Percentiles rank a stretch among this genome's conserved stretches.
These are phyloP conservation scores for Agapetus fuscipes DNA, from an alignment of 2,888 invertebrate genomes.

Conservation along the genomic window DNA sequence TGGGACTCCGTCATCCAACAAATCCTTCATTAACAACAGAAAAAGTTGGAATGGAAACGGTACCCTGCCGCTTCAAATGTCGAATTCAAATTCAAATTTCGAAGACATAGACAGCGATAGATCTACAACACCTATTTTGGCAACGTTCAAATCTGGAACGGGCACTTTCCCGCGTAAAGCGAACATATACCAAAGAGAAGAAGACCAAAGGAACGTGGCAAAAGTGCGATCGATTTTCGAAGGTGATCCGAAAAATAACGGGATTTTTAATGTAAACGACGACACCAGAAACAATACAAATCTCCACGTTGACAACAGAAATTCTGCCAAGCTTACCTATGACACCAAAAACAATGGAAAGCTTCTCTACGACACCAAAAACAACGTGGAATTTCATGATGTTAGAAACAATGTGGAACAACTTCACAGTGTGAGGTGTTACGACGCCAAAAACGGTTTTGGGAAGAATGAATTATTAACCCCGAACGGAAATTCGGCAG, in stretches of 20 bases:
- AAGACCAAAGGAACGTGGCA: neutral
- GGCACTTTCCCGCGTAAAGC: constrained; percentile 38
- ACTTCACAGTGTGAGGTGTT: no score
- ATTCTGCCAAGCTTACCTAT: no score
- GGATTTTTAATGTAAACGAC: no score
- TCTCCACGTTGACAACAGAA: no score
- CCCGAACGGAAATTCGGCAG: constrained; percentile 41
- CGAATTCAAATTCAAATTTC: constrained; percentile 20
- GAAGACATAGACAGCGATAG: constrained; percentile 30
- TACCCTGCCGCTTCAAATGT: constrained; percentile 42
- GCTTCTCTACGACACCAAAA: neutral
- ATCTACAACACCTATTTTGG: constrained; percentile 33
- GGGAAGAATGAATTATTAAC: constrained; percentile 39
- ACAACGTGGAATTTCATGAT: no score
- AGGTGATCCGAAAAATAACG: no score
- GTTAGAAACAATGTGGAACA: no score
- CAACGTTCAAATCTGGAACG: constrained; percentile 42
- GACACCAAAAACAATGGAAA: neutral
- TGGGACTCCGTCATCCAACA: constrained; percentile 39
- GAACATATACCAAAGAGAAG: constrained; percentile 8
- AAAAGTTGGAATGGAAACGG: constrained; percentile 48
- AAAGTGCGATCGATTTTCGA: no score
- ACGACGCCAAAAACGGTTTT: constrained; percentile 24
- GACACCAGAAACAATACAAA: no score
- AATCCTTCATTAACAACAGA: constrained; percentile 41